Percentiles rank a stretch among this genome's conserved stretches.
Evolutionary conservation across 2,888 invertebrate species (phyloP).

Genomic region (Agriopis aurantiaria): DNA sequence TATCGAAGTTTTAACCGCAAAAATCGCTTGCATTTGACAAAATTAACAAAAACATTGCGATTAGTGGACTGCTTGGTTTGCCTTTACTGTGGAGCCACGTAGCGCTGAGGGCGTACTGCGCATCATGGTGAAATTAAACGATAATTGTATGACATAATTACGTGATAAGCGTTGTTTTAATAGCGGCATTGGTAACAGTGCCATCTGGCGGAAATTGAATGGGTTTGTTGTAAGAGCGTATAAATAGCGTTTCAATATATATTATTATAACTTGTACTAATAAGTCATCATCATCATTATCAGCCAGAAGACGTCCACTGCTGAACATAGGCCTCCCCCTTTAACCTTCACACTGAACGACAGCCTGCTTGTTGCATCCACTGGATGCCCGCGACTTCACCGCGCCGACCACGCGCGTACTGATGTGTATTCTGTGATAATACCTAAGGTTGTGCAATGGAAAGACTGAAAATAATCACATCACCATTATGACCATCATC

Average conservation of each 20-base stretch:
- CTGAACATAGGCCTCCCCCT: no score
- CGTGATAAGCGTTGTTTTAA: conserved; percentile 34
- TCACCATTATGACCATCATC: background rate
- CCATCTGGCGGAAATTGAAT: conserved; percentile 41
- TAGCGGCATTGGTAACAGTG: conserved; percentile 38
- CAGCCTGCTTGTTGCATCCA: no score
- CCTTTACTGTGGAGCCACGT: background rate
- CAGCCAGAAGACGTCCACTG: no score
- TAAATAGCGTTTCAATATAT: background rate
- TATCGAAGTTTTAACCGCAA: no score
- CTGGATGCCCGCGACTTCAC: no score
- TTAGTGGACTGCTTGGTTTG: background rate
- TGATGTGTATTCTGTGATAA: no score
- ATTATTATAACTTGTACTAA: no score
- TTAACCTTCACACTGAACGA: no score
- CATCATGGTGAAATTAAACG: conserved; percentile 39
- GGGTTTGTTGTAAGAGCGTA: conserved; percentile 27
- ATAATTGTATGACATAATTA: conserved; percentile 48
- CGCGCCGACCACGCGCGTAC: no score
- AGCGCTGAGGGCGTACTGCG: conserved; percentile 31
- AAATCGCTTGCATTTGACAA: no score
- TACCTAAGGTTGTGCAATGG: no score
- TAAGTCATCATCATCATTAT: no score
- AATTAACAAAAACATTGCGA: background rate
- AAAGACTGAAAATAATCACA: background rate